Evolutionary conservation across 2,888 invertebrate genomes (phyloP), one percentile per base, ranked within the genome.

Genomic region (Dryocosmus kuriphilus): DNA sequence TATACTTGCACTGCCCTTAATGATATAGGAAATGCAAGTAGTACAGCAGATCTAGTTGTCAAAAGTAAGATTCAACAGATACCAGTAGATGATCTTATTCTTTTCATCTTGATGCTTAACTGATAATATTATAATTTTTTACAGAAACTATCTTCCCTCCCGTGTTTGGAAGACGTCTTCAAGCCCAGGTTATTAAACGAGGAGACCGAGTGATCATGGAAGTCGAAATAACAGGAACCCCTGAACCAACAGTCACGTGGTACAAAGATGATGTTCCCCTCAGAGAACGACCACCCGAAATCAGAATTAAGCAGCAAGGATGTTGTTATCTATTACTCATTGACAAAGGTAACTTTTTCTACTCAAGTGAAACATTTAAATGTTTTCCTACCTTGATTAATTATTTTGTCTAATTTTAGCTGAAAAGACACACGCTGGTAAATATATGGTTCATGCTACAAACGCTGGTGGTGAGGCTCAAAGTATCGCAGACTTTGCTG

Each of bases 391-490:
- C 16, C 11, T 27, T 0, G 0, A 27, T 60, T 27, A 60, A 27
- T 5, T 3, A 5, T 27, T 24, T 75, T 24, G 11, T 30, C 16
- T 7, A 11, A 63, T 79, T 89, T 41, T 81, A 95, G 95, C 93
- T 81, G 93, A 93, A 85, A 92, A 93, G 38, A 91, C 93, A 81
- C 96, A 97, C 90, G 94, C 94, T 77, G 97, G 97, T 74, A 95
- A 96, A 86, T 96, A 95, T 86, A 95, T 95, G 94, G 95, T 95
- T 19, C 93, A 93, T 83, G 96, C 96, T 14, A 93, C 93, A 0
- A 96, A 96, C 89, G 93, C 94, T 74, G 96, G 95, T 24, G 96
- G 96, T n/a, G 96, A 96, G 92, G 96, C 96, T n/a, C 94, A 95
- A 89, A 96, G 96, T 90, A 95, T 95, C 82, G 96, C 96, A 11